Evolutionary conservation across 92 coral and sea anemone species (phyloP).

Genomic region (Siderastrea radians): DNA sequence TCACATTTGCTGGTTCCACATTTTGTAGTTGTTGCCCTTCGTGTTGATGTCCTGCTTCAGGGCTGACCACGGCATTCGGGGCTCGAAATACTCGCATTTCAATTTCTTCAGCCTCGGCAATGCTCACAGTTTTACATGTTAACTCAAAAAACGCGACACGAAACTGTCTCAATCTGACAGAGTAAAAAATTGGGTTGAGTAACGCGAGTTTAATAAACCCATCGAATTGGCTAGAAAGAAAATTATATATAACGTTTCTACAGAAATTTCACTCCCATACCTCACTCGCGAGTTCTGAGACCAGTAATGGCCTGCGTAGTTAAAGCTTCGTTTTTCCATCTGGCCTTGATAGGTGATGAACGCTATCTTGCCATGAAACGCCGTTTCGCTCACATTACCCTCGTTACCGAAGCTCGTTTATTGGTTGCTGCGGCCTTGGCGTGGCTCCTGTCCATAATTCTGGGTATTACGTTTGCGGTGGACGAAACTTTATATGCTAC

Average conservation of each 20-base stretch:
- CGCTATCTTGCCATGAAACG: too few relatives aligned
- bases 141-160: neutral
- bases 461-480: too few relatives aligned
- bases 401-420: too few relatives aligned
- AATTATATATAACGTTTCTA: neutral
- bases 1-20: neutral
- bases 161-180: neutral
- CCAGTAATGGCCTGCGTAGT: too few relatives aligned
- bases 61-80: neutral
- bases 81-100: neutral
- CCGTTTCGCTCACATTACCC: too few relatives aligned
- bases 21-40: neutral
- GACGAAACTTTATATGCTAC: too few relatives aligned
- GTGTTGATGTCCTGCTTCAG: neutral
- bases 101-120: too few relatives aligned
- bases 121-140: too few relatives aligned
- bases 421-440: too few relatives aligned
- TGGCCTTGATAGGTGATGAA: too few relatives aligned
- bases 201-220: neutral
- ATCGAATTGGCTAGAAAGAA: neutral
- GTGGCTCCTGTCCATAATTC: too few relatives aligned
- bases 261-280: neutral
- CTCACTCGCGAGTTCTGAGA: neutral
- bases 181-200: neutral
- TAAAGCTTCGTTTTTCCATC: too few relatives aligned